phyloP scores from a whole-genome alignment of 2,888 invertebrate genomes.

The Calliscelio sp. region DNA sequence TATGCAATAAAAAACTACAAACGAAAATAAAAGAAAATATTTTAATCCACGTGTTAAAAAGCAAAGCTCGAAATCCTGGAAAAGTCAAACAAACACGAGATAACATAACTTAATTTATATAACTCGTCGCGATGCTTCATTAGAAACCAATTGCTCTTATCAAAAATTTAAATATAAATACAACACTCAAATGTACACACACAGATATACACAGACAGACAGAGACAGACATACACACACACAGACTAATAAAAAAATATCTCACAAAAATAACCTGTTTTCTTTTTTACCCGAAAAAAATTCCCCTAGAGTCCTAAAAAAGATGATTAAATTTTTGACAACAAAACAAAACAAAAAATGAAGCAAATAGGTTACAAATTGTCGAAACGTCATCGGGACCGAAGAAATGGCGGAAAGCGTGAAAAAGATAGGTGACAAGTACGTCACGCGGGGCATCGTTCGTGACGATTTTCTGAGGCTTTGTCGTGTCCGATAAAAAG shows the following conservation, averaged over 20 bases:
- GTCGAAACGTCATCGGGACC: slow-evolving; percentile 32
- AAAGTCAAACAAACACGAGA: slow-evolving; percentile 6
- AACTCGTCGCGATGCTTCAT: neutral
- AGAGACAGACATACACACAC: too few species aligned
- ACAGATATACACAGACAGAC: too few species aligned
- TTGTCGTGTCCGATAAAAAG: slow-evolving; percentile 50
- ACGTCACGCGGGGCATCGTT: slow-evolving; percentile 51
- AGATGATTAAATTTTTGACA: too few species aligned
- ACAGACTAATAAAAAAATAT: too few species aligned
- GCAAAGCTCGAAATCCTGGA: neutral
- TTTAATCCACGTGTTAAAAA: too few species aligned
- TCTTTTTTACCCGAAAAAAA: too few species aligned
- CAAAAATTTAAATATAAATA: neutral
- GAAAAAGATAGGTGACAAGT: slow-evolving; percentile 16
- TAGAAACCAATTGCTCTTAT: slow-evolving; percentile 17
- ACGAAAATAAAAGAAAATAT: too few species aligned
- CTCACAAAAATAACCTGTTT: too few species aligned
- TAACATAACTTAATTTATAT: slow-evolving; percentile 8
- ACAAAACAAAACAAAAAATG: neutral
- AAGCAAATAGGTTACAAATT: slow-evolving; percentile 5
- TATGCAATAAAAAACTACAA: too few species aligned
- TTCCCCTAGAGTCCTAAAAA: neutral
- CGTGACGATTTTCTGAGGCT: slow-evolving; percentile 53
- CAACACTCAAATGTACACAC: neutral
- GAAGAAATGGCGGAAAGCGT: slow-evolving; percentile 56